A percentile compares a stretch with the other conserved stretches of the same genome.
Evolutionary conservation across 2,797 vertebrate species (phyloP).

Genomic region (Notamacropus eugenii): DNA sequence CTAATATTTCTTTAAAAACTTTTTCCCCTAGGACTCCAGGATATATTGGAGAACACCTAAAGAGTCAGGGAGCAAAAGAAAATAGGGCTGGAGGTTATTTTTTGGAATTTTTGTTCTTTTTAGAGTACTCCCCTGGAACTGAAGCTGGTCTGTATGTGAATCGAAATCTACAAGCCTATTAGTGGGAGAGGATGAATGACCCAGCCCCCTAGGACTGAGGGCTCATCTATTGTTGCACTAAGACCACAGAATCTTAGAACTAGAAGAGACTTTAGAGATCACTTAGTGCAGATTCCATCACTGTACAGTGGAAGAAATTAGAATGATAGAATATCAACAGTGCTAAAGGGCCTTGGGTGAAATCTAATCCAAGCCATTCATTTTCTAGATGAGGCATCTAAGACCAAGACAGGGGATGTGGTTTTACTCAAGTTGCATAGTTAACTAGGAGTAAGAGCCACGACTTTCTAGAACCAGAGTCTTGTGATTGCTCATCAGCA

Average conservation of each 20-base stretch:
- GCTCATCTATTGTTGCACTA: not conserved
- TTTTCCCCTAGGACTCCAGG: not conserved
- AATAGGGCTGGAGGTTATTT: not conserved
- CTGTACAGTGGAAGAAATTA: not conserved
- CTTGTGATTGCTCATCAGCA: not conserved
- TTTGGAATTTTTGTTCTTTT: not conserved
- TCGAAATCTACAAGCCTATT: not conserved
- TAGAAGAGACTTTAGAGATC: not conserved
- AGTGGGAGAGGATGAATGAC: not conserved
- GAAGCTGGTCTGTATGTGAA: not conserved
- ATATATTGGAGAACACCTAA: not conserved
- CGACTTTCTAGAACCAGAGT: not conserved
- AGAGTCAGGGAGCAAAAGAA: not conserved
- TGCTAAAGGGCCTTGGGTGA: not conserved
- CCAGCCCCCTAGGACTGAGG: not conserved
- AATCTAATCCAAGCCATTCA: not conserved
- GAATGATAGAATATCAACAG: not conserved
- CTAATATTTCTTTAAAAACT: not conserved
- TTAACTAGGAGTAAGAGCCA: not conserved
- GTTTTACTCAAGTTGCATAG: not conserved
- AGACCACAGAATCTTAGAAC: not conserved
- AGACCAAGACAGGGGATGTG: not conserved
- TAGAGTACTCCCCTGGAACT: not conserved
- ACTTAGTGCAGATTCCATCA: not conserved
- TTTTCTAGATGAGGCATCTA: not conserved